Evolutionary conservation across 2,888 invertebrate genomes (phyloP).

Genomic region (Phasia obesa): DNA sequence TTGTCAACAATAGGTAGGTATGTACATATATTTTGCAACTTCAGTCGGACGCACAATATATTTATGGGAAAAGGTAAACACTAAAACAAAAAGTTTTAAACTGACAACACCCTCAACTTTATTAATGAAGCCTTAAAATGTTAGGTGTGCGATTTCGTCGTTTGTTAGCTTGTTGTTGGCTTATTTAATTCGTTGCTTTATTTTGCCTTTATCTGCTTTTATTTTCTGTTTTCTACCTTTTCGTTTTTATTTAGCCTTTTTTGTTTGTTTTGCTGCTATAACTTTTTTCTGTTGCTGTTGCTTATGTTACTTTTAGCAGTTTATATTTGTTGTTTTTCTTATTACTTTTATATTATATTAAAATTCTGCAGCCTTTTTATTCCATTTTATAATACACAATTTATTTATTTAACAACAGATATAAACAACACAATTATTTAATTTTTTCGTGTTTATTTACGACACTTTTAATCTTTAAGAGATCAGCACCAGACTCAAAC

Average conservation of each 20-base stretch:
- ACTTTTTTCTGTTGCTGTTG: constrained; percentile 31
- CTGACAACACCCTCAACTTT: constrained; percentile 61
- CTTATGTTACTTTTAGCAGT: constrained; percentile 4
- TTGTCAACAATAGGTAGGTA: not conserved
- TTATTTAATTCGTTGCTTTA: constrained; percentile 19
- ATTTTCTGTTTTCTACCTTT: not conserved
- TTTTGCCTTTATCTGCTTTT: constrained; percentile 1
- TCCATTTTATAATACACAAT: too few species aligned
- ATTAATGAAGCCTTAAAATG: constrained; percentile 57
- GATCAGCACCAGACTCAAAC: too few species aligned
- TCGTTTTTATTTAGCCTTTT: not conserved
- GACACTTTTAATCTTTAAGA: too few species aligned
- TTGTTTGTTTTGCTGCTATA: not conserved
- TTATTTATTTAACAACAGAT: too few species aligned
- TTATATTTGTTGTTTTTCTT: not conserved
- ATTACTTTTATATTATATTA: too few species aligned
- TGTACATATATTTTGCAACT: not conserved
- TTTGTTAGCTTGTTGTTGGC: constrained; percentile 35
- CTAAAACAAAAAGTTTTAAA: constrained; percentile 4
- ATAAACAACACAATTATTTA: too few species aligned
- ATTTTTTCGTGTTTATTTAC: too few species aligned
- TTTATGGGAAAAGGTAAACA: not conserved
- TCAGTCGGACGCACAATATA: constrained; percentile 12
- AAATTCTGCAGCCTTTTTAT: too few species aligned
- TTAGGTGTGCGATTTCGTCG: constrained; percentile 17